Base-by-base conservation (phyloP, 2,888 invertebrate species). In the Dendrolimus pini region DNA sequence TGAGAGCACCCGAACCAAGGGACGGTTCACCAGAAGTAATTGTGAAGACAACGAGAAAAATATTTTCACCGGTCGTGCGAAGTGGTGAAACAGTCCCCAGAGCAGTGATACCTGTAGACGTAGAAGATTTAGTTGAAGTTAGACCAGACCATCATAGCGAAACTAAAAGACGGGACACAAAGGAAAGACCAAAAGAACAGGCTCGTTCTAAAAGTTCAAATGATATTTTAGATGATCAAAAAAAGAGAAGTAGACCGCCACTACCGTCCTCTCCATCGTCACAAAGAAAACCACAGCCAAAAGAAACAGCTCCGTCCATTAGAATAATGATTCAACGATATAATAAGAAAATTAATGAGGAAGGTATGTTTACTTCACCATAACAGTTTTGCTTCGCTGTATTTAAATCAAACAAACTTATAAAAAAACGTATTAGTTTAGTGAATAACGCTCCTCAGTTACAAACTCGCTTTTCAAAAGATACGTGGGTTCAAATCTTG, bases 21-120 rank as follows among this genome's bases (percentile, higher is more conserved):
- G 81, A 86, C 41, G 75, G 80, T n/a, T 86, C 87, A 0, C 91
- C 92, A 54, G 95, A 94, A 74, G 92, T 96, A 0, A 95, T 96
- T 64, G 95, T 96, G 0, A 96, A 95, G 80, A 96, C 96, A 0
- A 96, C 95, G 54, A 92, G 95, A 58, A 96, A 95, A 85, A 93
- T 96, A 66, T 96, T 96, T 64, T 95, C 95, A 0, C 94, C 96
- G 0, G 92, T 95, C 7, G 92, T 93, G 1, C 84, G 92, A 59
- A 91, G 91, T 56, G 92, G 92, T n/a, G 92, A 92, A 71, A 80
- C 92, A 2, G 78, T 91, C 7, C 85, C 91, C 0, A 83, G 89
- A 68, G 91, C 92, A 2, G 92, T 92, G 0, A 91, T 92, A 72
- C 89, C 80, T 53, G 70, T 80, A n/a, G 70, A 80, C 54, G 80